Evolutionary conservation across 2,888 invertebrate species (phyloP), one percentile per base, ranked within the genome.

Genomic region (Ophioninae sp.): DNA sequence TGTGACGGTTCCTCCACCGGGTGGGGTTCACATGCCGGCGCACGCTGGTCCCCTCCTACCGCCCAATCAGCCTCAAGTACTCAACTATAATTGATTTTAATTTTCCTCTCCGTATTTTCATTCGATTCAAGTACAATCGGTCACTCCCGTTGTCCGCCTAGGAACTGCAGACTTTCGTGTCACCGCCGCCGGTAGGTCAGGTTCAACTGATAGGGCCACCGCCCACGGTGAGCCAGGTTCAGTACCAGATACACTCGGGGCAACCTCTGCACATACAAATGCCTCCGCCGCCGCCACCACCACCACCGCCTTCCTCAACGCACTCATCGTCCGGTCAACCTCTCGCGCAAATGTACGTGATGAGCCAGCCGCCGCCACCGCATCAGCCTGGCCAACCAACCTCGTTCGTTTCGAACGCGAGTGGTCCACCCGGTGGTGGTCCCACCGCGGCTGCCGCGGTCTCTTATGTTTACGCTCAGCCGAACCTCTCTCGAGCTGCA

Each of bases 171-270:
- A 90, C 91, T 8, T 91, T 92, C 69, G 90, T 92, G 87, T 90
- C 91, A 76, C 91, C 92, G 23, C 89, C 91, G 39, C 90, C 91
- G 17, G 91, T 91, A 56, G 91, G 90, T 69, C 93, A 90, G 87
- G 92, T 93, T 21, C 93, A 93, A 83, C 85, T 93, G 77, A 92
- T 93, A 61, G 92, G 92, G 50, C 92, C 92, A 13, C 90, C 91
- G 7, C 93, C 93, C 8, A 90, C 92, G 30, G 89, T 93, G 23
- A 91, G 91, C 82, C 92, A 92, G 87, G 92, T 93, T 17, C 92
- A 92, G 61, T 93, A 93, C 85, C 92, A 93, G 77, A 92, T 93
- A 73, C 92, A 93, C 82, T 88, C 92, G 68, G 91, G 93, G 10
- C 92, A 93, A 67, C 90, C 91, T 0, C 80, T 93, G 44, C 93